Evolutionary conservation across 2,797 vertebrate species (phyloP).

Genomic region (Poeciliopsis gracilis): DNA sequence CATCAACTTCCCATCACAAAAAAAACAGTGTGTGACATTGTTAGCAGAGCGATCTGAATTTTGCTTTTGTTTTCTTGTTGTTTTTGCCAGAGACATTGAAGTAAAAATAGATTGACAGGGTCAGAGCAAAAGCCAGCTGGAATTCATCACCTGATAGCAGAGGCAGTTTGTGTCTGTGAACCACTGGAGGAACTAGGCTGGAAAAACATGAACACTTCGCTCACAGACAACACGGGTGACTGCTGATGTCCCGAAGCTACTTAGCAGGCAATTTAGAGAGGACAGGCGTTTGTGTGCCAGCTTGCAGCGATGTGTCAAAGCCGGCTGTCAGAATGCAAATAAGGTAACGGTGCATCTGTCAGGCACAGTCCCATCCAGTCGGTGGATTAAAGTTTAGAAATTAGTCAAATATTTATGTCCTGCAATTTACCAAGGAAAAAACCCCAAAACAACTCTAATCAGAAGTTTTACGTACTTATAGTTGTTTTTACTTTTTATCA

Average conservation of each 20-base stretch:
- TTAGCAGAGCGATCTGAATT: conserved; percentile 34
- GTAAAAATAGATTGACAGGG: conserved; percentile 17
- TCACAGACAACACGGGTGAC: conserved; percentile 38
- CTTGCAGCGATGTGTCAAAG: conserved; percentile 61
- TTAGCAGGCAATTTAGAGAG: conserved; percentile 63
- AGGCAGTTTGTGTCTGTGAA: conserved; percentile 45
- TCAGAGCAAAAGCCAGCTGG: conserved; percentile 41
- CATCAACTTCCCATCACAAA: conserved; percentile 23
- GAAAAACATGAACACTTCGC: conserved; percentile 43
- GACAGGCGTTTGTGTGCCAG: conserved; percentile 50
- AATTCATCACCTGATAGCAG: conserved; percentile 47
- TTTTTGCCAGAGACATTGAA: conserved; percentile 17
- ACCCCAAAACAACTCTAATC: not conserved
- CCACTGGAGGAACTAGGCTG: conserved; percentile 43
- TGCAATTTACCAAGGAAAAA: not conserved
- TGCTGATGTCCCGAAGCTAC: conserved; percentile 65
- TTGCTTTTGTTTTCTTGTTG: conserved; percentile 38
- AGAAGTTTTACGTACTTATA: not conserved
- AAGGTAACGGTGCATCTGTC: conserved; percentile 49
- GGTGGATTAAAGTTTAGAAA: conserved; percentile 39
- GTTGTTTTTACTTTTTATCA: not conserved
- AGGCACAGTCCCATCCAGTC: conserved; percentile 44
- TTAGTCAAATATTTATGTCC: conserved; percentile 23
- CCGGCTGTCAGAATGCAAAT: conserved; percentile 62
- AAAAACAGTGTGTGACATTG: conserved; percentile 38